Evolutionary conservation across 1,140 invertebrate species (phyloP), one percentile per base, ranked within the genome.

Genomic region (Heliconius congener): DNA sequence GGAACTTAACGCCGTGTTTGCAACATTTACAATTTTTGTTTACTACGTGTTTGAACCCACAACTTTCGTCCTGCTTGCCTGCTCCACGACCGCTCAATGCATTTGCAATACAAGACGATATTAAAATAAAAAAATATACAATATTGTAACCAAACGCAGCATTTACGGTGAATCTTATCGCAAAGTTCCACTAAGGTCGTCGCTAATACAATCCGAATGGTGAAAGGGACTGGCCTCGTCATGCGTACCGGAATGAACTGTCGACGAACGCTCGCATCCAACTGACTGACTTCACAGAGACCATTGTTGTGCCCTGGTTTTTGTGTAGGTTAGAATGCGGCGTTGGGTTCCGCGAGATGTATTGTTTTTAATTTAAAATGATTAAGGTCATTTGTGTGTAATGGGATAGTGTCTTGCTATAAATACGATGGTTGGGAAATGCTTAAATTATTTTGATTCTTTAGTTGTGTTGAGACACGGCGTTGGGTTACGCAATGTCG

Each of bases 191-290:
- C 80, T 89, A 86, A 90, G 90, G 88, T 88, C 90, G 87, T 66
- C 79, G 77, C 83, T 83, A 81, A 86, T 87, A 88, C 86, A 79
- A 82, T 78, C 87, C 86, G 85, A 86, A 87, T 77, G 88, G 90
- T 91, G 90, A 91, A 91, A 91, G 90, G 89, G 83, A 89, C 84
- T 82, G 90, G 86, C 90, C 90, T 91, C 90, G 89, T 86, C 77
- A 18, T 66, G 30, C 23, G 60, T 66, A 66, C 23, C 19, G n/a
- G 27, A 66, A 30, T 66, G 60, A 66, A 18, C 60, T 66, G 27
- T 66, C 27, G 60, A 66, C 23, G 60, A 11, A 66, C 60, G 60
- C 11, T 66, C 4, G 23, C 60, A 66, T 66, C n/a, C 23, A 66
- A 66, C 60, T 66, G 2, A 2, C 19, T 57, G 3, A 27, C n/a